These are phyloP conservation scores for Myripristis jacobus DNA, from an alignment of 2,797 vertebrate species.

Conservation along the genomic window DNA sequence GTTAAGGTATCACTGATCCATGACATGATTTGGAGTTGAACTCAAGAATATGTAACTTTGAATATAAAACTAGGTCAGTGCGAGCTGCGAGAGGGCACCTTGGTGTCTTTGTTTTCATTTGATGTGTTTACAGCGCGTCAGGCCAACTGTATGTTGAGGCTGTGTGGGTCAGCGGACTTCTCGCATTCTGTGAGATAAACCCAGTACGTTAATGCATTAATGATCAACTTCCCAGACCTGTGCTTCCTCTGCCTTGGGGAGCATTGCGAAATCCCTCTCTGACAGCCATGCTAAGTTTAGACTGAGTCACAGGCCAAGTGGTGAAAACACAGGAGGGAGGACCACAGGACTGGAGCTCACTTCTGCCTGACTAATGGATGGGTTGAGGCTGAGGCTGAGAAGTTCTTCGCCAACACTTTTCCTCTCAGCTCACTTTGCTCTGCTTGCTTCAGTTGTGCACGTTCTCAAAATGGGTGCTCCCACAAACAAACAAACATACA, in stretches of 20 bases:
- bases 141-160: not conserved
- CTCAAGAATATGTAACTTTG: too few species aligned
- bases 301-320: slow-evolving; percentile 39
- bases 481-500: slow-evolving; percentile 11
- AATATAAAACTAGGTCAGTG: not conserved
- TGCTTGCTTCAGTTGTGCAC: slow-evolving; percentile 20
- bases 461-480: slow-evolving; percentile 7
- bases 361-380: slow-evolving; percentile 43
- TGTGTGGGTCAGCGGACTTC: slow-evolving; percentile 33
- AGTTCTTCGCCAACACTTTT: slow-evolving; percentile 37
- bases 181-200: slow-evolving; percentile 44
- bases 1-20: not conserved
- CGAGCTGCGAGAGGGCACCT: not conserved
- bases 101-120: slow-evolving; percentile 18
- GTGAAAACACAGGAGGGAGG: slow-evolving; percentile 55
- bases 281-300: slow-evolving; percentile 66
- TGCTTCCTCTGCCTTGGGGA: slow-evolving; percentile 40
- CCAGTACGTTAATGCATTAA: slow-evolving; percentile 66
- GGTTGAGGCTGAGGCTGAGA: slow-evolving; percentile 44
- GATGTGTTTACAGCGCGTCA: not conserved
- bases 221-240: slow-evolving; percentile 63
- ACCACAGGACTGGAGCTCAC: slow-evolving; percentile 44
- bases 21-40: not conserved
- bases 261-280: slow-evolving; percentile 68
- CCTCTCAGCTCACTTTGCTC: slow-evolving; percentile 4